Percentiles rank a stretch among this genome's conserved stretches.
These are phyloP conservation scores for Atta texana DNA, from an alignment of 1,140 invertebrate species.

Conservation along the genomic window DNA sequence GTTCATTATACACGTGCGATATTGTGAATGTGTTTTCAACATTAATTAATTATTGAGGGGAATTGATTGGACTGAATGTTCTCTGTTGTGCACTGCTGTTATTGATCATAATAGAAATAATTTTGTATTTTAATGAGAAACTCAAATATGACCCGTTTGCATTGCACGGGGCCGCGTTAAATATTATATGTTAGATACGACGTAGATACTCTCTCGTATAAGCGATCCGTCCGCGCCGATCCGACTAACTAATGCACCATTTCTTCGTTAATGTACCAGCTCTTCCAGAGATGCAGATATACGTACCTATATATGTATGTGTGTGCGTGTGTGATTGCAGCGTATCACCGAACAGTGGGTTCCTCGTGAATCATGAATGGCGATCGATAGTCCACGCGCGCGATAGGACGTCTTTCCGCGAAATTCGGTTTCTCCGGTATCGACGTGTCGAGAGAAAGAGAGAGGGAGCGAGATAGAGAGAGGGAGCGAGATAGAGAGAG, in stretches of 20 bases:
- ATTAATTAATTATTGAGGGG: slow-evolving; percentile 15
- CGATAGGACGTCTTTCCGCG: slow-evolving; percentile 32
- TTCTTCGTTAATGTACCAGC: slow-evolving; percentile 16
- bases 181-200: slow-evolving; percentile 1
- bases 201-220: neutral
- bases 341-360: slow-evolving; percentile 18
- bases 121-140: slow-evolving; percentile 16
- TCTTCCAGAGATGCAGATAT: neutral
- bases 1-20: neutral
- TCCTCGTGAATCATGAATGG: slow-evolving; percentile 61
- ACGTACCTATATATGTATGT: too few relatives aligned
- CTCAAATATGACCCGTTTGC: neutral
- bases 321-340: neutral
- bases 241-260: slow-evolving; percentile 26
- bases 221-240: neutral
- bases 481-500: too few relatives aligned
- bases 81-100: neutral
- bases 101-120: neutral
- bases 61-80: slow-evolving; percentile 12
- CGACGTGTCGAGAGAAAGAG: neutral
- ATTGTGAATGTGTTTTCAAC: neutral
- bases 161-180: neutral
- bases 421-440: slow-evolving; percentile 18
- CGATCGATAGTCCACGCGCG: slow-evolving; percentile 62
- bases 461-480: too few relatives aligned